phyloP scores from a whole-genome alignment of 2,888 invertebrate genomes.

The Ormyrus labotus region DNA sequence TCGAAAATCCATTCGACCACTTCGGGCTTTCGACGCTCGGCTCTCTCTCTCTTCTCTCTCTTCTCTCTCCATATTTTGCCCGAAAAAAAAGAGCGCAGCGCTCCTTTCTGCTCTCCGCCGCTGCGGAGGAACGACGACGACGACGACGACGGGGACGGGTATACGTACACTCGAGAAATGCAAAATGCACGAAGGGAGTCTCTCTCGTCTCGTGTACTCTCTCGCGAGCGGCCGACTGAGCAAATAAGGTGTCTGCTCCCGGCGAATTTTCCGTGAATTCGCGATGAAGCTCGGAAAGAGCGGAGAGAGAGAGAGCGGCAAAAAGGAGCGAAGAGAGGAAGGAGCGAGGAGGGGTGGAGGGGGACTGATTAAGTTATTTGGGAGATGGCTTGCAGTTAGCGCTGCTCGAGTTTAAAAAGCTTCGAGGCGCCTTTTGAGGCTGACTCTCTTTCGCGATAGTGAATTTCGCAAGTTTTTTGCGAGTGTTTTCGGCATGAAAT shows the following conservation, averaged over 20 bases:
- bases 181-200: constrained; percentile 46
- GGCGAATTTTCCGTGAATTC: constrained; percentile 52
- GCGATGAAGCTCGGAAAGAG: constrained; percentile 3
- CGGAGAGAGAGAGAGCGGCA: background rate
- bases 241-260: constrained; percentile 46
- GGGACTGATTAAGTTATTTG: constrained; percentile 47
- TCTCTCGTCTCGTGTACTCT: too few species aligned
- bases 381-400: background rate
- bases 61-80: constrained; percentile 17
- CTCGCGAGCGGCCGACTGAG: constrained; percentile 23
- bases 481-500: too few species aligned
- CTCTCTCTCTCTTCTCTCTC: background rate
- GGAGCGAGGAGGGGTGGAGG: too few species aligned
- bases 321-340: background rate
- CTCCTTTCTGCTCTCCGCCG: constrained; percentile 1
- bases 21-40: background rate
- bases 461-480: too few species aligned
- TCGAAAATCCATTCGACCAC: constrained; percentile 55
- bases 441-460: too few species aligned
- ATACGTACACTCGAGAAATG: constrained; percentile 45
- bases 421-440: too few species aligned
- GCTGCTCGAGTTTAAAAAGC: too few species aligned
- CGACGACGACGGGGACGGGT: constrained; percentile 29
- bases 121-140: background rate
- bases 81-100: constrained; percentile 19